A percentile compares a stretch with the other conserved stretches of the same genome.
Conservation (phyloP, 2,797 vertebrate genomes). For the Squalus acanthias region DNA sequence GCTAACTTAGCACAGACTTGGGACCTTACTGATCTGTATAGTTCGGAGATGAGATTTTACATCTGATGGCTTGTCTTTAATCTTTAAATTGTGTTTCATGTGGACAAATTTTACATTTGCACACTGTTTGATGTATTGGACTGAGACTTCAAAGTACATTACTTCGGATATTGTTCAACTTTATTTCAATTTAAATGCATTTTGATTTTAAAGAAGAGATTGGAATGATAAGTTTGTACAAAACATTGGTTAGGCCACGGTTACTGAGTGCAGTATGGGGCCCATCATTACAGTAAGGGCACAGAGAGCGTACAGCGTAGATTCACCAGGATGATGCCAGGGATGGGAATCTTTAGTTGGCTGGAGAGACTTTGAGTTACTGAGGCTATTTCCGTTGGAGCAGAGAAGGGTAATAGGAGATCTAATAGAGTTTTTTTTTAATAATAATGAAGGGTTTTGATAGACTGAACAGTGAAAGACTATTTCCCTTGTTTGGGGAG, state of each 20-base stretch:
- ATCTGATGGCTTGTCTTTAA: neutral
- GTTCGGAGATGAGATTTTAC: neutral
- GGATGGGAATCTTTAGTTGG: neutral
- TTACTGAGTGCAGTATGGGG: neutral
- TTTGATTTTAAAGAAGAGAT: neutral
- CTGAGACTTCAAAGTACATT: neutral
- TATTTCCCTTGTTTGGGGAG: neutral
- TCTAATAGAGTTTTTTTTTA: neutral
- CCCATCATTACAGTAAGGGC: neutral
- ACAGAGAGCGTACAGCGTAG: neutral
- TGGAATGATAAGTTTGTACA: neutral
- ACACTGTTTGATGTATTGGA: neutral
- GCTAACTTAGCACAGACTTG: neutral
- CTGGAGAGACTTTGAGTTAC: neutral
- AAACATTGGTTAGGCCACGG: neutral
- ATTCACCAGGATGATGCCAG: neutral
- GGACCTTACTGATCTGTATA: neutral
- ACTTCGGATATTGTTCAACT: neutral
- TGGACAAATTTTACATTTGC: neutral
- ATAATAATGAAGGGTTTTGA: neutral
- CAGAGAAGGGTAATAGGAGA: neutral
- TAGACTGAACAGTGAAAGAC: neutral
- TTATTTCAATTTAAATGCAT: neutral
- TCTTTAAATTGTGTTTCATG: neutral
- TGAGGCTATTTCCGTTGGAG: neutral